Evolutionary conservation across 2,888 invertebrate species (phyloP).

Genomic region (Epistrophe eligans): DNA sequence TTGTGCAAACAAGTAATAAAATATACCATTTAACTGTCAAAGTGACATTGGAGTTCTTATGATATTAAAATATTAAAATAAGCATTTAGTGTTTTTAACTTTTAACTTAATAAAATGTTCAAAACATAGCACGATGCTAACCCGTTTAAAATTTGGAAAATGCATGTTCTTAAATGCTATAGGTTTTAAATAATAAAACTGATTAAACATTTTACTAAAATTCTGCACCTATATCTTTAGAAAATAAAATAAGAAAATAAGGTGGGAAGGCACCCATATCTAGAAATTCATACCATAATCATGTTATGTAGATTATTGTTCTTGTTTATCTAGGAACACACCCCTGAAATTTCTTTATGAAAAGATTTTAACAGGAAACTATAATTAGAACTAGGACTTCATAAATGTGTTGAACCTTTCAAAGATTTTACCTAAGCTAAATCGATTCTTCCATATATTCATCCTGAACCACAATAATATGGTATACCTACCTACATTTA

Average conservation of each 20-base stretch:
- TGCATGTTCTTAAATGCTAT: no score
- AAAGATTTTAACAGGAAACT: conserved; percentile 11
- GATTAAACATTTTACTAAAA: no score
- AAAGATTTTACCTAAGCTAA: neutral
- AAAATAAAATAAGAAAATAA: neutral
- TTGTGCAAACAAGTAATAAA: no score
- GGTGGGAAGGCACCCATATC: neutral
- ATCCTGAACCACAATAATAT: neutral
- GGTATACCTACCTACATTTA: neutral
- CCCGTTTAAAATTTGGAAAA: no score
- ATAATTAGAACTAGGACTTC: conserved; percentile 32
- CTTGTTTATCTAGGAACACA: neutral
- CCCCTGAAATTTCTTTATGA: neutral
- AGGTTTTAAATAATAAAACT: no score
- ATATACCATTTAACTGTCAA: no score
- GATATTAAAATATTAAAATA: no score
- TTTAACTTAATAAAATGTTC: no score
- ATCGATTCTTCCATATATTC: neutral
- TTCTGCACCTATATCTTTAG: neutral
- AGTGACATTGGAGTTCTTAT: no score
- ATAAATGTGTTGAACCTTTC: neutral
- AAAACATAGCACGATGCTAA: no score
- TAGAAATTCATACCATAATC: neutral
- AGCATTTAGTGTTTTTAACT: no score
- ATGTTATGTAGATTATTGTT: neutral